Evolutionary conservation across 2,113 vertebrate species (phyloP), one percentile per base, ranked within the genome.

Genomic region (Centropus bengalensis): DNA sequence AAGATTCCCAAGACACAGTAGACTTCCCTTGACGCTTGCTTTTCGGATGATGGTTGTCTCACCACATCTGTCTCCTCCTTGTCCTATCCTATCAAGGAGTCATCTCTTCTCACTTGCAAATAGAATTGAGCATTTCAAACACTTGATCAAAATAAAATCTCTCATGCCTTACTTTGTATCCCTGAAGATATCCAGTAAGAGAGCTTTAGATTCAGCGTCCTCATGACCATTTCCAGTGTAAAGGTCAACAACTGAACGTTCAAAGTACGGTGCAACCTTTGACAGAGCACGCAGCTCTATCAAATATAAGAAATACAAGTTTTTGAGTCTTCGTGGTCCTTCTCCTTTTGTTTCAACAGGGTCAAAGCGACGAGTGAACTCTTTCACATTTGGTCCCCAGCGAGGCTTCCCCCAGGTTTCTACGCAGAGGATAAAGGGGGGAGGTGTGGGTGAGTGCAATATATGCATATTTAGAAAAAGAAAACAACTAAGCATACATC

Each of bases 271-370:
- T 1, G 99, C 98, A 66, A 99, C 99, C 94, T 99, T 99, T 63
- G 98, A 99, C 44, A 99, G 97, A 38, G 99, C 99, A 3, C 99
- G 98, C 59, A 99, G 98, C 97, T 99, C 99, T 77, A 99, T 99
- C 94, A 99, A 97, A 73, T 99, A 99, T 8, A 99, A 91, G 97
- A 99, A 99, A 97, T 99, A 99, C 7, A 99, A 97, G 82, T 99
- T 99, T 97, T 99, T 99, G 24, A 99, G 98, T 36, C 99, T 98
- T 67, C 99, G 98, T 14, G 98, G 99, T 38, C 99, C 99, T 94
- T 99, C 99, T 28, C 98, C 99, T 91, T 99, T 99, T 3, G 99
- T 99, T 96, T 99, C 98, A 1, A 96, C 84, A 54, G 98, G 97
- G 84, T 99, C 98, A 69, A 99, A 99, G 40, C 99, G 99, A 5